A percentile compares a stretch with the other conserved stretches of the same genome.
Evolutionary conservation across 2,113 vertebrate species (phyloP).

Genomic region (Serinus canaria): DNA sequence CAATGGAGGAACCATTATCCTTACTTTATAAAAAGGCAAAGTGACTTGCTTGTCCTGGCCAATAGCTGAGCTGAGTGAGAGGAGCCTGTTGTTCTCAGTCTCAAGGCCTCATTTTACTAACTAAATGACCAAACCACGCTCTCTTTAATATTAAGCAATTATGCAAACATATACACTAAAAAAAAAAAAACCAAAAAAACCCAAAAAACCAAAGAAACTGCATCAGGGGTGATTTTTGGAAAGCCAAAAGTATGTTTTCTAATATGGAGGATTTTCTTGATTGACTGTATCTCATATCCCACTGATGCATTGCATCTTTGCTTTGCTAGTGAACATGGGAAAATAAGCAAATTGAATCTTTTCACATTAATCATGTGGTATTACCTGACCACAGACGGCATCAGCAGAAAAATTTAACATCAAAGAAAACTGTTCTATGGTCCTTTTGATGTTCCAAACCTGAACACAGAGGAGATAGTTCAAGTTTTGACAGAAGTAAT

Average conservation of each 20-base stretch:
- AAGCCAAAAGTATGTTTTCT: conserved; percentile 13
- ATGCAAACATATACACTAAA: neutral
- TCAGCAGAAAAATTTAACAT: conserved; percentile 62
- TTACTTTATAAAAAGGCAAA: conserved; percentile 23
- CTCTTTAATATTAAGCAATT: conserved; percentile 31
- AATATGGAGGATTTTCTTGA: neutral
- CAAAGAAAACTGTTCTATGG: conserved; percentile 51
- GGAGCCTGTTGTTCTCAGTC: conserved; percentile 22
- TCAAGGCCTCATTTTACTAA: conserved; percentile 42
- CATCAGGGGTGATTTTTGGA: neutral
- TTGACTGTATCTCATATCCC: neutral
- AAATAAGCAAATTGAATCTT: conserved; percentile 54
- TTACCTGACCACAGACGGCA: conserved; percentile 56
- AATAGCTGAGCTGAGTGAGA: neutral
- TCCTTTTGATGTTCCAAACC: conserved; percentile 62
- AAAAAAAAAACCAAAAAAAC: neutral
- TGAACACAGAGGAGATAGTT: conserved; percentile 29
- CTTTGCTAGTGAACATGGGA: conserved; percentile 47
- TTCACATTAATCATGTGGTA: conserved; percentile 57
- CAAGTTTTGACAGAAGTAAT: conserved; percentile 45
- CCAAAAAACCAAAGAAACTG: neutral
- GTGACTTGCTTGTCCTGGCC: conserved; percentile 5
- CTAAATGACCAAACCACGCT: neutral
- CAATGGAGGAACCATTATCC: conserved; percentile 41
- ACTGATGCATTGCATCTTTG: neutral